Percentiles rank a stretch among this genome's conserved stretches.
phyloP scores from a whole-genome alignment of 2,888 invertebrate species.

The Zhengitettix transpicula region DNA sequence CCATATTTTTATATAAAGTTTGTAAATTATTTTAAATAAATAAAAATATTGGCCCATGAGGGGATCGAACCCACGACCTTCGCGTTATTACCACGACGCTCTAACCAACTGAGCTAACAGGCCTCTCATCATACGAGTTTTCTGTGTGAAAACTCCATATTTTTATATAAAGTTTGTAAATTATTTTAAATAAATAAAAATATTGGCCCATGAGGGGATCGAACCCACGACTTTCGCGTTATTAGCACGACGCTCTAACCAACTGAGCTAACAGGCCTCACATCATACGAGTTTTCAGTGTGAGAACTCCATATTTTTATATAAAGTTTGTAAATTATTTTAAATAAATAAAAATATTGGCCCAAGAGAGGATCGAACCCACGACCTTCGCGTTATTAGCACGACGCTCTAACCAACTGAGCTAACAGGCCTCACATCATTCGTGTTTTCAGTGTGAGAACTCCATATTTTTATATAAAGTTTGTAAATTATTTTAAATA shows the following conservation, averaged over 20 bases:
- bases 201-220: not conserved
- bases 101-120: conserved; percentile 1
- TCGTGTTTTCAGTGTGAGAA: no score
- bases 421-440: not conserved
- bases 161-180: no score
- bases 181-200: no score
- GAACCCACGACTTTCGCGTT: conserved; percentile 1
- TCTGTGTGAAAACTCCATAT: no score
- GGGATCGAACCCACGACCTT: conserved; percentile 1
- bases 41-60: not conserved
- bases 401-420: conserved; percentile 1
- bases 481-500: no score
- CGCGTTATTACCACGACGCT: conserved; percentile 1
- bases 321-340: no score
- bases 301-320: no score
- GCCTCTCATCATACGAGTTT: not conserved
- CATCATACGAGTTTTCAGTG: no score
- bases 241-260: conserved; percentile 1
- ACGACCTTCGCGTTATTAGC: conserved; percentile 1
- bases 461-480: no score
- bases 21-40: no score
- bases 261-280: not conserved
- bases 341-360: not conserved
- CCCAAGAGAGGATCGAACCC: not conserved
- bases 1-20: no score